Evolutionary conservation across 1,140 invertebrate genomes (phyloP), one percentile per base, ranked within the genome.

Genomic region (Apis cerana): DNA sequence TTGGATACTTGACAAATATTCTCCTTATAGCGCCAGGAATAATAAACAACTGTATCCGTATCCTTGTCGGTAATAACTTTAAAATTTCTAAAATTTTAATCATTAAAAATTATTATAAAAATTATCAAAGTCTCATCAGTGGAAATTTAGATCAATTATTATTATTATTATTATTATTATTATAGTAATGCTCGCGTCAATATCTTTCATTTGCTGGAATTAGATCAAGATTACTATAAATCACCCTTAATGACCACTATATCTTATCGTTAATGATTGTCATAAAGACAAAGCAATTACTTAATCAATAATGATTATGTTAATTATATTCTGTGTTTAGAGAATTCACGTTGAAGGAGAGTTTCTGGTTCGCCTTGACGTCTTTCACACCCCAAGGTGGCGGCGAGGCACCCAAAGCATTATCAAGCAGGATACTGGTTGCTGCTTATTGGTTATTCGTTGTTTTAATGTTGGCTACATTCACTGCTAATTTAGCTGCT

Each of bases 401-500:
- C 1, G 97, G 97, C 0, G 97, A 98, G 94, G 96, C 97, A 8
- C 97, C 97, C 0, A 97, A 98, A 93, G 97, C 97, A 0, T 92
- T 98, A 17, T 97, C 97, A 0, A 97, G 97, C 9, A 94, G 98
- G 54, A 97, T 97, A 8, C 92, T 99, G 19, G 97, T 98, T 0
- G 98, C 97, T 2, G 97, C 97, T 19, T 99, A 98, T 91, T 99
- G 98, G 98, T 94, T 99, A 0, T 99, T 98, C 93, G 97, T 98
- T 7, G 97, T 98, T 0, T 95, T 99, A 1, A 98, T 98, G 97
- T 91, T 98, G 86, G 97, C 98, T 1, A 98, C 99, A 1, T 99
- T 99, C 93, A 99, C 99, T 0, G 99, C 99, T 9, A 99, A 99
- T 93, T 94, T 99, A 85, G 99, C 99, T 8, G 98, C 98, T 3